Evolutionary conservation across 2,797 vertebrate genomes (phyloP).

Genomic region (Sebastes miniatus): DNA sequence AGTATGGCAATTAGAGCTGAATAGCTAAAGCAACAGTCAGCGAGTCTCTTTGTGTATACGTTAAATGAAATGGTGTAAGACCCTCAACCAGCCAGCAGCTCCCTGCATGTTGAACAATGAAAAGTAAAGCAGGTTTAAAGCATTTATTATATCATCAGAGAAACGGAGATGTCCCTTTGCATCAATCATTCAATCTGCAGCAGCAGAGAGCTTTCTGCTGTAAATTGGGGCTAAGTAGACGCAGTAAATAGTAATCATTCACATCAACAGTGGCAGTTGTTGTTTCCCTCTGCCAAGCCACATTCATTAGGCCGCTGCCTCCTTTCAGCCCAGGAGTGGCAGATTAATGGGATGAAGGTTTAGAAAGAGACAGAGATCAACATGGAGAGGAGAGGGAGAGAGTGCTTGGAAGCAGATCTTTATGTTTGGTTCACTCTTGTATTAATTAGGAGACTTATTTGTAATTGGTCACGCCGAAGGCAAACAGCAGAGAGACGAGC

Average conservation of each 20-base stretch:
- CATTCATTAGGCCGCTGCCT: constrained; percentile 65
- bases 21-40: neutral
- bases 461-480: constrained; percentile 30
- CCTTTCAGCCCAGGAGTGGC: constrained; percentile 64
- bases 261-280: constrained; percentile 67
- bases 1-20: neutral
- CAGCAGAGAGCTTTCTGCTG: constrained; percentile 53
- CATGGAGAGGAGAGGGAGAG: constrained; percentile 28
- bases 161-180: constrained; percentile 36
- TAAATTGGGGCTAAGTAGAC: constrained; percentile 67
- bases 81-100: neutral
- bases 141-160: constrained; percentile 44
- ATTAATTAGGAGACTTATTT: constrained; percentile 50
- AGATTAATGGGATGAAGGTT: constrained; percentile 66
- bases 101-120: neutral
- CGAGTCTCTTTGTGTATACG: neutral
- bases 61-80: constrained; percentile 9
- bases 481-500: neutral
- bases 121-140: constrained; percentile 28
- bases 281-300: constrained; percentile 67
- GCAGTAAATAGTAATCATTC: constrained; percentile 71
- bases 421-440: constrained; percentile 40
- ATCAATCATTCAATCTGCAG: constrained; percentile 47
- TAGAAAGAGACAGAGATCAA: constrained; percentile 51
- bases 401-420: constrained; percentile 28